These are phyloP conservation scores for Centropus unirufus DNA, from an alignment of 2,113 vertebrate genomes.

Conservation along the genomic window DNA sequence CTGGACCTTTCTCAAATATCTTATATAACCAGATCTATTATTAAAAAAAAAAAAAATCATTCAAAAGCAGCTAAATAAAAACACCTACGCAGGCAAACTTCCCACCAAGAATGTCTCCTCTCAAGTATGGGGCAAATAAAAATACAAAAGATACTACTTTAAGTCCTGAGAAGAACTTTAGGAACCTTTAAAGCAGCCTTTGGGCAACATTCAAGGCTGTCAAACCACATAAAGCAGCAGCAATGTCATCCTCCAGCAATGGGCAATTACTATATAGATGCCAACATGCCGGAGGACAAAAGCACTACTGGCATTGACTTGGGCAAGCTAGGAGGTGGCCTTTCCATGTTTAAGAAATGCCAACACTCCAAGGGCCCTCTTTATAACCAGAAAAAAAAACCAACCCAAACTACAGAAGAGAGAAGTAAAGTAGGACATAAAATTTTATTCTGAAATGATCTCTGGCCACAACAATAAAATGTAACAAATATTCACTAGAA, in stretches of 20 bases:
- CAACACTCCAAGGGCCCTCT: neutral
- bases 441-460: conserved; percentile 90
- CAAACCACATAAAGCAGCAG: neutral
- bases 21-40: neutral
- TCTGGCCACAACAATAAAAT: conserved; percentile 98
- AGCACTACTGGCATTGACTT: neutral
- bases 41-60: neutral
- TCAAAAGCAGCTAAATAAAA: neutral
- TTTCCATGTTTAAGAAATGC: neutral
- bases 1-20: neutral
- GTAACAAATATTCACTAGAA: conserved; percentile 98
- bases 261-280: neutral
- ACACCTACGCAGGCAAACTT: neutral
- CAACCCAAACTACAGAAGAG: conserved; percentile 45
- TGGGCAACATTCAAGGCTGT: neutral
- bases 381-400: neutral
- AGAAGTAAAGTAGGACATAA: conserved; percentile 82
- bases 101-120: neutral
- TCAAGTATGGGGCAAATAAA: neutral
- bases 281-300: neutral
- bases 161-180: neutral
- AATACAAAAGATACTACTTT: neutral
- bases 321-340: neutral
- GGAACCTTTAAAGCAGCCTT: neutral
- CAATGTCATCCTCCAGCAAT: neutral